These are phyloP conservation scores for Epizoanthus stellaris DNA, from an alignment of 92 coral and sea anemone genomes.

Conservation along the genomic window DNA sequence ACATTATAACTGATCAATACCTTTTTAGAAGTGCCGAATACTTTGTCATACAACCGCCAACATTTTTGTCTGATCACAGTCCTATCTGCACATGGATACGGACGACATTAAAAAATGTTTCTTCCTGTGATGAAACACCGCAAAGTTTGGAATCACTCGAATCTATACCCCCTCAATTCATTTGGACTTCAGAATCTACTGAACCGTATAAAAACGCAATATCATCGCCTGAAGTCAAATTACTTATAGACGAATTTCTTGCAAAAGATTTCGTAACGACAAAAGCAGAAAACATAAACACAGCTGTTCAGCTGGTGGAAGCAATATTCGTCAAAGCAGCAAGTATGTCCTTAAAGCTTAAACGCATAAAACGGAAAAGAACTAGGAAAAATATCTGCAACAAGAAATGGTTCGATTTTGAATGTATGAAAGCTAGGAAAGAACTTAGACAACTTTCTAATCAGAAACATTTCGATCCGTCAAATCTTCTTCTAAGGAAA, in stretches of 20 bases:
- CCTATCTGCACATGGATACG: slow-evolving; percentile 48
- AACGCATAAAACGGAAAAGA: slow-evolving; percentile 32
- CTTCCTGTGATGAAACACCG: slow-evolving; percentile 6
- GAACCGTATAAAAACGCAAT: slow-evolving; percentile 36
- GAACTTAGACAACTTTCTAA: slow-evolving; percentile 55
- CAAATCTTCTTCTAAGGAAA: slow-evolving; percentile 41
- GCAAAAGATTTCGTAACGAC: slow-evolving; percentile 27
- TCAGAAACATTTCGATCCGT: slow-evolving; percentile 51
- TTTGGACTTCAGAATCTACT: slow-evolving; percentile 55
- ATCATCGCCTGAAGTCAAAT: slow-evolving; percentile 40
- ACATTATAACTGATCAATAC: slow-evolving; percentile 48
- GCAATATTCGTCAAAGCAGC: slow-evolving; percentile 55
- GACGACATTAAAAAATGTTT: slow-evolving; percentile 14
- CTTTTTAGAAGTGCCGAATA: slow-evolving; percentile 45
- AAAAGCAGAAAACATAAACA: slow-evolving; percentile 38
- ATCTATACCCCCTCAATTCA: slow-evolving; percentile 55
- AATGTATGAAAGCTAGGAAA: slow-evolving; percentile 38
- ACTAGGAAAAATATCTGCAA: slow-evolving; percentile 34
- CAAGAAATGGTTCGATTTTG: slow-evolving; percentile 44
- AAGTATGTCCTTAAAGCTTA: slow-evolving; percentile 45
- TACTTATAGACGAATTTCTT: slow-evolving; percentile 42
- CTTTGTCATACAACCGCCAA: slow-evolving; percentile 41
- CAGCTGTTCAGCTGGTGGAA: slow-evolving; percentile 50
- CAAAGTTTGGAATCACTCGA: slow-evolving; percentile 37
- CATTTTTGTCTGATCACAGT: slow-evolving; percentile 44